Evolutionary conservation across 2,113 vertebrate genomes (phyloP), one percentile per base, ranked within the genome.

Genomic region (Sapajus apella): DNA sequence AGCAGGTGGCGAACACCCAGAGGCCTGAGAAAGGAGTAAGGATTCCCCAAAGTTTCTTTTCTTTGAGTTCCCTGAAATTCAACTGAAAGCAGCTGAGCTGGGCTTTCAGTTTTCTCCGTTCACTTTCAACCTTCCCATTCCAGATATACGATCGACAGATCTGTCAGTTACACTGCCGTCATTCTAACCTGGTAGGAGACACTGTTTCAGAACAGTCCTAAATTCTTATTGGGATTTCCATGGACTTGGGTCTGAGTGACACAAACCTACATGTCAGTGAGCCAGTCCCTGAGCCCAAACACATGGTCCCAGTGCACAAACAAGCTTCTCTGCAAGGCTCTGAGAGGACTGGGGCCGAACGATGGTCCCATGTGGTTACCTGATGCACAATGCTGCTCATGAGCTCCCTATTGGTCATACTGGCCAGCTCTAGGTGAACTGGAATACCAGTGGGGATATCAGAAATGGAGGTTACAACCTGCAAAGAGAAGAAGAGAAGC

Each of bases 371-470:
- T 85, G 94, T 91, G 56, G 0, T 98, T 99, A 99, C 99, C 99
- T 99, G 99, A 97, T 99, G 99, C 96, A 99, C 98, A 70, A 99
- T 99, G 97, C 98, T 99, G 98, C 98, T 99, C 99, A 99, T 99
- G 97, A 99, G 99, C 66, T 99, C 99, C 93, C 96, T 98, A 96
- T 99, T 99, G 0, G 99, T 99, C 99, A 99, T 99, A 95, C 99
- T 99, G 50, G 99, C 99, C 98, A 99, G 94, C 98, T 99, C 99
- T 95, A 99, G 98, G 97, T 99, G 99, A 90, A 99, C 98, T 61
- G 99, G 99, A 85, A 99, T 97, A 61, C 99, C 99, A 0, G 98
- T 99, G 25, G 98, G 99, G 77, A 99, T 99, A 85, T 99, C 99
- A 5, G 99, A 99, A 91, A 99, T 99, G 93, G 99, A 98, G 13